Conservation (phyloP, 2,113 vertebrate species). For the Megaptera novaeangliae region DNA sequence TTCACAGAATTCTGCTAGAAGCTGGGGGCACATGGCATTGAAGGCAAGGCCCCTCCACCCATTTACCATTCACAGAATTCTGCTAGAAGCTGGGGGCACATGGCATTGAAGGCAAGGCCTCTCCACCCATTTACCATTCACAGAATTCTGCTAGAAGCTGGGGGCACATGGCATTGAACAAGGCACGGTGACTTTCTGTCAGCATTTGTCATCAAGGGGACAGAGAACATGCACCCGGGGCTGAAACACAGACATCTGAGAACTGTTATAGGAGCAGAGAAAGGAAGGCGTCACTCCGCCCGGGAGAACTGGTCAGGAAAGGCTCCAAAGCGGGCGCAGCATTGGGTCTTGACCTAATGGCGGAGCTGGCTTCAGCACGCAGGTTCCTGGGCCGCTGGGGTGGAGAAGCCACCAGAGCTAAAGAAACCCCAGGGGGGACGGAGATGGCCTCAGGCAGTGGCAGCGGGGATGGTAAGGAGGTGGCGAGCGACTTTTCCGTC, state of each 20-base stretch:
- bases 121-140: fast-evolving
- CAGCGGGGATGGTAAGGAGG: fast-evolving
- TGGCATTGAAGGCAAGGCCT: not conserved
- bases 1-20: fast-evolving
- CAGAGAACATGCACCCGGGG: not conserved
- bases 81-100: not conserved
- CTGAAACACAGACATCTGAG: not conserved
- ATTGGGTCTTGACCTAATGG: too few species aligned
- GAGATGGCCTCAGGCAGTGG: fast-evolving
- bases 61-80: fast-evolving
- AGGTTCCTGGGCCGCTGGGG: not conserved
- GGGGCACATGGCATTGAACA: not conserved
- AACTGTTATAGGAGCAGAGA: not conserved
- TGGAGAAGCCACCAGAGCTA: too few species aligned
- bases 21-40: not conserved
- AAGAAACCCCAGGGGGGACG: fast-evolving
- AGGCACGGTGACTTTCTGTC: not conserved
- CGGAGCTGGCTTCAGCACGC: not conserved
- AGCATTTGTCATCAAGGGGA: too few species aligned
- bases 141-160: not conserved
- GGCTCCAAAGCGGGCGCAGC: fast-evolving
- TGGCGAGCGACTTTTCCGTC: fast-evolving
- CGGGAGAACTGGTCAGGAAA: fast-evolving
- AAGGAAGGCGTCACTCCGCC: fast-evolving
- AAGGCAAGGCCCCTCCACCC: not conserved